Evolutionary conservation across 2,113 vertebrate species (phyloP), one percentile per base, ranked within the genome.

Genomic region (Hymenochirus boettgeri): DNA sequence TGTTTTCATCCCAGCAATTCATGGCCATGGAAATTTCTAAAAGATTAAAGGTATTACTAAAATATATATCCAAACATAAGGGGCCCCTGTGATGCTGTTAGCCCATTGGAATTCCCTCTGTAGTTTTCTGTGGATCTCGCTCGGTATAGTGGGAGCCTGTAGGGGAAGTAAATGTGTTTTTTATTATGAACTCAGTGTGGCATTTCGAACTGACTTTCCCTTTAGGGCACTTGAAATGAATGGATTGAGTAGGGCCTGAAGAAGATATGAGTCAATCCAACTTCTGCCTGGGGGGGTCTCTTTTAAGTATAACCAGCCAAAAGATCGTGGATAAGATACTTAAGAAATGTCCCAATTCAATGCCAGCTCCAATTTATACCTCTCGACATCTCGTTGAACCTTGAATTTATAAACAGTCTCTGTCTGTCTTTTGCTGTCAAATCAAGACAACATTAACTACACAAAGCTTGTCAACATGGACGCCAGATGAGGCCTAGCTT

Each of bases 191-290:
- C 62, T 55, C 17, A 5, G 23, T 45, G 27, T 45, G 17, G 31
- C 18, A 65, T 29, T 25, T 39, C 62, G n/a, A 27, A n/a, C 19
- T 29, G 18, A 4, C 24, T 57, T 45, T 15, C 53, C 26, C 27
- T n/a, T n/a, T n/a, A n/a, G n/a, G n/a, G n/a, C n/a, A n/a, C n/a
- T n/a, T n/a, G n/a, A n/a, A n/a, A n/a, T n/a, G n/a, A n/a, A n/a
- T n/a, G n/a, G n/a, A n/a, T n/a, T n/a, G n/a, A n/a, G 39, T 22
- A 27, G 48, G 54, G 48, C 42, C 29, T 45, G 62, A 65, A 46
- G 63, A 66, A 58, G 11, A 27, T 51, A 66, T 66, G 54, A 58
- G 54, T 24, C 62, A 22, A 29, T 21, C 46, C 55, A 17, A 25
- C 17, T 29, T n/a, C 42, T 5, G 63, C 4, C 21, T 10, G 21